Conservation (phyloP, 2,888 invertebrate species). For the Tridacna crocea region DNA sequence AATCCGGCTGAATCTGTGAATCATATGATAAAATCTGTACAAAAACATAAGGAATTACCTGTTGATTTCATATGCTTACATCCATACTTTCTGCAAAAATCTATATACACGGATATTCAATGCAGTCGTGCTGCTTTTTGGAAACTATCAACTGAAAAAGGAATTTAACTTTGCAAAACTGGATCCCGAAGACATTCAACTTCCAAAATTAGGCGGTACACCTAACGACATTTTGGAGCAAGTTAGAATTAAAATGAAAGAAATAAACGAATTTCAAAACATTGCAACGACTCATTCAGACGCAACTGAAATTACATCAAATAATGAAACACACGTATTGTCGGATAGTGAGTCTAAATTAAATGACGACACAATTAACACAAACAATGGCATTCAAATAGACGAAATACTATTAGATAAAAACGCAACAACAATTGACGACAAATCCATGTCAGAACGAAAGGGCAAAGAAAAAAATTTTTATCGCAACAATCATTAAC, state of each 20-base stretch:
- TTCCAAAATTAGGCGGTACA: not conserved
- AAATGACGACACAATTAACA: too few relatives aligned
- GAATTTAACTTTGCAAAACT: conserved; percentile 19
- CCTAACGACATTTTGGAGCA: not conserved
- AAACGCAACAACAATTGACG: conserved; percentile 32
- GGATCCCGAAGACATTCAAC: conserved; percentile 6
- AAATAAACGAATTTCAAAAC: too few relatives aligned
- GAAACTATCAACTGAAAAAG: conserved; percentile 25
- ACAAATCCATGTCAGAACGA: conserved; percentile 11
- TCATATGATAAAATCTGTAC: conserved; percentile 27
- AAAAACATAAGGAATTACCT: conserved; percentile 33
- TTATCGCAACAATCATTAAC: not conserved
- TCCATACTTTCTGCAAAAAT: conserved; percentile 25
- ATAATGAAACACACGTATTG: not conserved
- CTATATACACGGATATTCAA: conserved; percentile 31
- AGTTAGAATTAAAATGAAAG: not conserved
- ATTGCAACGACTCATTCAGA: not conserved
- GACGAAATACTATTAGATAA: conserved; percentile 17
- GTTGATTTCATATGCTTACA: conserved; percentile 26
- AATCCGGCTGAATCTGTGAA: conserved; percentile 34
- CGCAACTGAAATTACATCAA: not conserved
- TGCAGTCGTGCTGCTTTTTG: conserved; percentile 34
- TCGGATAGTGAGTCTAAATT: too few relatives aligned
- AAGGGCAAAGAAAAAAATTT: conserved; percentile 23
- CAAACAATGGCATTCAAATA: not conserved